Percentiles rank a stretch among this genome's conserved stretches.
phyloP scores from a whole-genome alignment of 2,797 vertebrate genomes.

The Hapalemur alaotrensis region DNA sequence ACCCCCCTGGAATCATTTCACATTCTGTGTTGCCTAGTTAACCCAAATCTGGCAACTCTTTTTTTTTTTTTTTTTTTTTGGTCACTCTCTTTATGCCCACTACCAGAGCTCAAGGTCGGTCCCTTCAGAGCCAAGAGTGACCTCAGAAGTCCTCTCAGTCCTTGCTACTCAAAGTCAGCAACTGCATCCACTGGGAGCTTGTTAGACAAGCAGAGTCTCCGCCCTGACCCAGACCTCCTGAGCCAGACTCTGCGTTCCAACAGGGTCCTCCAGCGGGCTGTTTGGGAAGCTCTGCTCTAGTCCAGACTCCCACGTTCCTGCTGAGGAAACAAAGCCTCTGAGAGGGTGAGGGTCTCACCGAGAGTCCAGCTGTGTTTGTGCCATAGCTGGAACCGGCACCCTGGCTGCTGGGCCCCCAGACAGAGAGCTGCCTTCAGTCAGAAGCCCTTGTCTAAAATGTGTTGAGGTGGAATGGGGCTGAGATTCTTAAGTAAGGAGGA shows the following conservation, averaged over 20 bases:
- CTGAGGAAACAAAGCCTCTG: neutral
- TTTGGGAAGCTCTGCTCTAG: neutral
- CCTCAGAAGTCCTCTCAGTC: neutral
- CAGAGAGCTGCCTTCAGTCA: neutral
- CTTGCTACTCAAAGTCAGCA: neutral
- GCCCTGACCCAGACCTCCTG: rapidly evolving
- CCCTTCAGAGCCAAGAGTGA: neutral
- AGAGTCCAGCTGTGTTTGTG: neutral
- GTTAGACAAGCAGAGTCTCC: rapidly evolving
- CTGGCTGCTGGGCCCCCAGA: neutral
- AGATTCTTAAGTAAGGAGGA: neutral
- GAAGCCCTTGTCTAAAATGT: neutral
- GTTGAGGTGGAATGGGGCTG: neutral
- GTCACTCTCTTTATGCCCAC: neutral
- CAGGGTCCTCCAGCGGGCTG: rapidly evolving
- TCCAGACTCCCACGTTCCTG: neutral
- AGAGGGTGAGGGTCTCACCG: neutral
- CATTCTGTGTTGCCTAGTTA: neutral
- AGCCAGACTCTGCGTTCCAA: neutral
- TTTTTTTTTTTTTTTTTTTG: neutral
- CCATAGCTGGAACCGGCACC: too few relatives aligned
- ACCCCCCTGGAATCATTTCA: neutral
- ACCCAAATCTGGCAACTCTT: neutral
- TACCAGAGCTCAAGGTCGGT: neutral
- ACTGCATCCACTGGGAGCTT: neutral